A percentile compares a stretch with the other conserved stretches of the same genome.
These are phyloP conservation scores for Nemotelus pantherinus DNA, from an alignment of 2,888 invertebrate species.

Conservation along the genomic window DNA sequence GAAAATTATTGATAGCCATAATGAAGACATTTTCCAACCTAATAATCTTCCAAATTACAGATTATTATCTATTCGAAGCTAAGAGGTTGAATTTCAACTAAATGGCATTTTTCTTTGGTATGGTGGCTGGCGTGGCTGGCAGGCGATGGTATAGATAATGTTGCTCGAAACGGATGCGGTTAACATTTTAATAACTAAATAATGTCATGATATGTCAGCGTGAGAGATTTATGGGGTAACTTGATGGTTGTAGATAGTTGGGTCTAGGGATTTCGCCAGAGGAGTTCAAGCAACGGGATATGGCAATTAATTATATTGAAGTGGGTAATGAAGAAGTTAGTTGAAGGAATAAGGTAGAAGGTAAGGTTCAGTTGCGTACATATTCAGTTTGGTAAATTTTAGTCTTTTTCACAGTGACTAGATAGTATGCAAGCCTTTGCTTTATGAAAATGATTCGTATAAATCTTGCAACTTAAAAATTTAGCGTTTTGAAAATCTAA, in stretches of 20 bases:
- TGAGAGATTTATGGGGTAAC: slow-evolving; percentile 15
- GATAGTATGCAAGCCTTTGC: no score
- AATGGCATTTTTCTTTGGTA: background rate
- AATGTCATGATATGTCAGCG: slow-evolving; percentile 32
- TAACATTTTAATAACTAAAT: slow-evolving; percentile 36
- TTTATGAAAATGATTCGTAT: no score
- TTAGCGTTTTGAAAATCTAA: no score
- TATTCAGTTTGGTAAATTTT: no score
- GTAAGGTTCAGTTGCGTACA: no score
- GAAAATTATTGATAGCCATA: slow-evolving; percentile 18
- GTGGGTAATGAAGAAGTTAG: no score
- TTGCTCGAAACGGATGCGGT: background rate
- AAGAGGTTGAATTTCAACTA: background rate
- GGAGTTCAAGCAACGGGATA: no score
- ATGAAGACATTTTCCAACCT: slow-evolving; percentile 11
- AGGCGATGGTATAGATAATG: background rate
- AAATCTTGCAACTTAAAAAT: no score
- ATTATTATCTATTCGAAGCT: slow-evolving; percentile 5
- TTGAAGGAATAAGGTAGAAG: no score
- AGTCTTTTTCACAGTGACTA: no score
- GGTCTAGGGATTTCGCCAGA: background rate
- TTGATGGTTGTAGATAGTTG: background rate
- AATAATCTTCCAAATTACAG: slow-evolving; percentile 19
- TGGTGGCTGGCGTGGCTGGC: background rate
- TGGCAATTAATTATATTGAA: no score